Evolutionary conservation across 2,113 vertebrate species (phyloP).

Genomic region (Rhodinocichla rosea): DNA sequence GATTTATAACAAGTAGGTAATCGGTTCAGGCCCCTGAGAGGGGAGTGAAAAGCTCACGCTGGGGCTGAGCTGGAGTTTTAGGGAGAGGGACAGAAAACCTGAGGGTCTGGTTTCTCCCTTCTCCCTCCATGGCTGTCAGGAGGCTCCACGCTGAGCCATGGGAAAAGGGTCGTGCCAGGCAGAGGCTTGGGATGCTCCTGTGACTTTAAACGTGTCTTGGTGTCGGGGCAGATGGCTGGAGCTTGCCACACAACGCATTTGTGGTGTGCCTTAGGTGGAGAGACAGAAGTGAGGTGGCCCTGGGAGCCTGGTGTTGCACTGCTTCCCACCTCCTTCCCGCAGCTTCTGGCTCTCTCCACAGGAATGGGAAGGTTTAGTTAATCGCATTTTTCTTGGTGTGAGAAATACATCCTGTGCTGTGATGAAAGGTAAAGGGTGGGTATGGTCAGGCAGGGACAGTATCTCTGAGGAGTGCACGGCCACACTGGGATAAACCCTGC

Average conservation of each 20-base stretch:
- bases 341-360: fast-evolving
- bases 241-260: fast-evolving
- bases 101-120: conserved; percentile 54
- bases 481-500: neutral
- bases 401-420: neutral
- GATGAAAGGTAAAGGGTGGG: neutral
- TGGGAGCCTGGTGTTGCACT: neutral
- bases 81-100: conserved; percentile 36
- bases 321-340: neutral
- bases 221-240: neutral
- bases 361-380: neutral
- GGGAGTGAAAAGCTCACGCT: conserved; percentile 71
- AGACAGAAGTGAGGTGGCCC: neutral
- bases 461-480: neutral
- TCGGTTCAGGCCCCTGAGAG: conserved; percentile 72
- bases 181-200: neutral
- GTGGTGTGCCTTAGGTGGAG: neutral
- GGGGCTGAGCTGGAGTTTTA: conserved; percentile 42
- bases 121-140: neutral
- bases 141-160: neutral
- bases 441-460: neutral
- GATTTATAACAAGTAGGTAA: conserved; percentile 84
- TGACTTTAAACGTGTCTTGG: conserved; percentile 15
- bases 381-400: neutral
- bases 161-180: neutral